A percentile compares a stretch with the other conserved stretches of the same genome.
phyloP scores from a whole-genome alignment of 2,797 vertebrate species.

The Glossophaga mutica region DNA sequence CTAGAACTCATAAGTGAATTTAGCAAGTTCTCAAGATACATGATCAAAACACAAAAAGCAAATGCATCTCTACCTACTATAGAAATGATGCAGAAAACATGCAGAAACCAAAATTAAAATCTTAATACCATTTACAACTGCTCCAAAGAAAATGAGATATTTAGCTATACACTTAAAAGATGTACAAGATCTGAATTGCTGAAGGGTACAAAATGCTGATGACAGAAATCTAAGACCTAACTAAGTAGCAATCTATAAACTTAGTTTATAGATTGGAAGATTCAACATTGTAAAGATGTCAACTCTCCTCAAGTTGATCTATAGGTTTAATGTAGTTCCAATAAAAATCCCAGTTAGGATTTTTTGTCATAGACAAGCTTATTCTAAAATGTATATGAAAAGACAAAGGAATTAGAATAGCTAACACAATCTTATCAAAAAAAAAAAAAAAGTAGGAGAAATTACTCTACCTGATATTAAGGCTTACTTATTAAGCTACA shows the following conservation, averaged over 20 bases:
- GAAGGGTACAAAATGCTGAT: neutral
- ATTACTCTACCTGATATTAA: neutral
- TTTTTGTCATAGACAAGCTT: neutral
- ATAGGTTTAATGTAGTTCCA: neutral
- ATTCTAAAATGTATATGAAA: neutral
- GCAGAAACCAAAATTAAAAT: neutral
- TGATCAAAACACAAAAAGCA: neutral
- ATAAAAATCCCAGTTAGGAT: neutral
- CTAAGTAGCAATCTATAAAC: neutral
- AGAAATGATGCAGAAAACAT: neutral
- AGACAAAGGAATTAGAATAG: neutral
- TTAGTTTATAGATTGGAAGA: neutral
- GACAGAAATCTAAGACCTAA: neutral
- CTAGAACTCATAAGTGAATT: neutral
- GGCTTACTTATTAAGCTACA: too few species aligned
- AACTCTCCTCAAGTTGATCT: neutral
- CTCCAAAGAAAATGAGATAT: neutral
- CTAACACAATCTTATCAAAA: conserved; percentile 2
- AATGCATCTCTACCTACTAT: neutral
- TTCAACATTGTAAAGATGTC: neutral
- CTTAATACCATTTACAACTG: neutral
- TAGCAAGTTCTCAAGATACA: neutral
- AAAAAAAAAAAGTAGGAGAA: conserved; percentile 2
- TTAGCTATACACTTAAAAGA: neutral
- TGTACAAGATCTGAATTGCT: neutral